Base-by-base conservation (phyloP, 2,797 vertebrate species). In the Rachycentron canadum region DNA sequence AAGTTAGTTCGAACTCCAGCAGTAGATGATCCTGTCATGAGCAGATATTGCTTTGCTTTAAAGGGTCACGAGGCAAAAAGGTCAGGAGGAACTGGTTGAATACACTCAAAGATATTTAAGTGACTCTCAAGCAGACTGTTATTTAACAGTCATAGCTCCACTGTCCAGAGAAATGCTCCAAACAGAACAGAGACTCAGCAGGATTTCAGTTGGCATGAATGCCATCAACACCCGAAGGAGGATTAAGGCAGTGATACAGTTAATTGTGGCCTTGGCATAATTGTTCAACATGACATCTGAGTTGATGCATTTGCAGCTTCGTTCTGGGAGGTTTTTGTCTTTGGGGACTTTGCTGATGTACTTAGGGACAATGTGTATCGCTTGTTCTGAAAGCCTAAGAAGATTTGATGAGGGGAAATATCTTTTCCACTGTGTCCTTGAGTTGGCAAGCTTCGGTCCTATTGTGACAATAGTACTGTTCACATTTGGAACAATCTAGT, bases 181-280 rank as follows among this genome's bases (percentile, higher is more conserved):
- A 72, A 74, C 26, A 57, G 34, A 63, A 57, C 43, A 16, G 40
- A 69, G 68, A 55, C 36, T 50, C 40, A 40, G 65, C 38, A 69
- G 79, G 73, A 74, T 56, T 71, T 21, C 23, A 55, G 58, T 59
- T 81, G 55, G 56, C 67, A 55, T 69, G 70, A 86, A 85, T 79
- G 79, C 79, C 88, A 76, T 67, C n/a, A 52, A 60, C 87, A 72
- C 57, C 65, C 62, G 7, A 63, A 56, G 72, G 79, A 75, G 82
- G 81, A 76, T 89, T 86, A 84, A 75, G 57, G 49, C 68, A 43
- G 32, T 23, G 60, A 68, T 58, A 73, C 83, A 23, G 17, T 55
- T 64, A 56, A 19, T 13, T 34, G 78, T 75, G 80, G 69, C 66
- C 5, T 5, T 43, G 58, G 58, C 30, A 25, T n/a, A 26, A 65